Evolutionary conservation across 1,140 invertebrate genomes (phyloP).

Genomic region (Tigriopus japonicus): DNA sequence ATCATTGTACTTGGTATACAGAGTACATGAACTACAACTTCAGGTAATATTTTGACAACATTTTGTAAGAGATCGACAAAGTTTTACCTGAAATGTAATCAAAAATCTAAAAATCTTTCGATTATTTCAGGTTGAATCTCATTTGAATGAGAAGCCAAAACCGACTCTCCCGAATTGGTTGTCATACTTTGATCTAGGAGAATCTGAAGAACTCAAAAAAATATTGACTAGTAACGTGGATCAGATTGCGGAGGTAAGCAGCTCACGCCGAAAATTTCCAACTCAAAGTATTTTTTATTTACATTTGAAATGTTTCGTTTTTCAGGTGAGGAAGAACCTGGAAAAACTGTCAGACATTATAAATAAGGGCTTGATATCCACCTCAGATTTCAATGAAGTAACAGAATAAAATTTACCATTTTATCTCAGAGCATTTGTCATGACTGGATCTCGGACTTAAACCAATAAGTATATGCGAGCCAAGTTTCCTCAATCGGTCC

Average conservation of each 20-base stretch:
- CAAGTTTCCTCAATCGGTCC: too few species aligned
- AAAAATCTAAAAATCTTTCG: background rate
- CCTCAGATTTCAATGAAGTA: too few species aligned
- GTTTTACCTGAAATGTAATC: too few species aligned
- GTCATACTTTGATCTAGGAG: background rate
- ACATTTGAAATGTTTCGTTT: background rate
- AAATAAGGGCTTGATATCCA: too few species aligned
- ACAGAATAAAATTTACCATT: too few species aligned
- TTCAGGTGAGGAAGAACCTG: background rate
- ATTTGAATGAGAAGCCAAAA: background rate
- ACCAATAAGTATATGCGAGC: too few species aligned
- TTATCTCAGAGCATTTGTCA: too few species aligned
- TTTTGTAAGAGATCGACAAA: too few species aligned
- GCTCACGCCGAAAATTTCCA: background rate
- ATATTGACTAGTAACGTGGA: background rate
- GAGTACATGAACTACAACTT: background rate
- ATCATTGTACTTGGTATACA: background rate
- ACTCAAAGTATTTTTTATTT: background rate
- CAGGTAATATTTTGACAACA: background rate
- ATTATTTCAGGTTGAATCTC: background rate
- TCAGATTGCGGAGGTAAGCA: background rate
- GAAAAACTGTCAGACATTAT: background rate
- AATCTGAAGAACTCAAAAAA: background rate
- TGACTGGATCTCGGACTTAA: too few species aligned
- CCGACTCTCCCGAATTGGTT: background rate